Base-by-base conservation (phyloP, 2,888 invertebrate species). In the Drosophila ezoana region DNA sequence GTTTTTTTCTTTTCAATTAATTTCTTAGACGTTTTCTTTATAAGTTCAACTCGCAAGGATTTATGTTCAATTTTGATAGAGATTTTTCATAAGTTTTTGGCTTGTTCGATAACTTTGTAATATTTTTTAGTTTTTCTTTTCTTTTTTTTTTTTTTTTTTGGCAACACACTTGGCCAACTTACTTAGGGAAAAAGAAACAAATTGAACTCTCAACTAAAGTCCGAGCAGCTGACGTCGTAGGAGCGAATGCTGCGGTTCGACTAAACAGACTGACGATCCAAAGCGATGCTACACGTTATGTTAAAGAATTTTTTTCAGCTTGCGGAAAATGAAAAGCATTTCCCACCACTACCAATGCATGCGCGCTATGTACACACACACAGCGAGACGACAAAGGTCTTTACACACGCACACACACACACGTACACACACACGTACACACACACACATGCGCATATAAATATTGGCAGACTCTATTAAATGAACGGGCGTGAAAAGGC, bases 211-310 rank as follows among this genome's bases (percentile, higher is more conserved):
- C 91, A 90, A 91, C 90, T 90, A 89, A 91, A 91, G 91, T 92
- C 92, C 92, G 92, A 91, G 91, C 92, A 92, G 92, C 92, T 92
- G 92, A 92, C 92, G 92, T 92, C 89, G 92, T 92, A 91, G 92
- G 91, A 91, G 91, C 91, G 92, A 91, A 92, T 92, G 92, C 92
- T 92, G 92, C 92, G 92, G 92, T 92, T 92, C 91, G 92, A 92
- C 92, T 92, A 92, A 92, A 91, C 91, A 92, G 91, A 92, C 92
- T 92, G 91, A 91, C 91, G 92, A 90, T 90, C 90, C 84, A 89
- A 88, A 87, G 90, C 90, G 92, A 89, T 91, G 90, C 89, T 90
- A 86, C 91, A 91, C 91, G 87, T 90, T 90, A 90, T 89, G 90
- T 92, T 91, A 90, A 91, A 90, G 90, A 91, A 89, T 90, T 91